A percentile compares a stretch with the other conserved stretches of the same genome.
Evolutionary conservation across 2,113 vertebrate species (phyloP).

Genomic region (Melospiza melodia): DNA sequence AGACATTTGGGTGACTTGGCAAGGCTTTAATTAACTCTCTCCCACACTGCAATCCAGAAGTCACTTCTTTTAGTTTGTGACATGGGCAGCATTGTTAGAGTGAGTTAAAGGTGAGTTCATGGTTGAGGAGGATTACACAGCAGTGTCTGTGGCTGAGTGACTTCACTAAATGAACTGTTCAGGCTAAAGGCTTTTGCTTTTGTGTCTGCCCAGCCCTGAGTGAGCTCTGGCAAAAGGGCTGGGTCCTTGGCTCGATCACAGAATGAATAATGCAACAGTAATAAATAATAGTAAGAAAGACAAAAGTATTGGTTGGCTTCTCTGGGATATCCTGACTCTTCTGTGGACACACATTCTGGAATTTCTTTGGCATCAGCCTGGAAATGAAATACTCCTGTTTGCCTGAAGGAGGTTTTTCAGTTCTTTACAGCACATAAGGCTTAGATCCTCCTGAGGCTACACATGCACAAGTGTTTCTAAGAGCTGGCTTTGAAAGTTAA

Average conservation of each 20-base stretch:
- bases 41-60: not conserved
- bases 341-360: not conserved
- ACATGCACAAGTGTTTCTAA: not conserved
- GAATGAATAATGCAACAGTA: not conserved
- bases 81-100: not conserved
- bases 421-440: not conserved
- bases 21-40: not conserved
- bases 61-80: not conserved
- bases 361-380: constrained; percentile 2
- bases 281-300: not conserved
- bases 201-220: not conserved
- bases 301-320: not conserved
- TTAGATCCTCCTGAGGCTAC: not conserved
- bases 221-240: not conserved
- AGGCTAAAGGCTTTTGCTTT: not conserved
- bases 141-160: not conserved
- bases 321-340: not conserved
- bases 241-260: not conserved
- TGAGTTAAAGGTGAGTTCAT: not conserved
- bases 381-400: constrained; percentile 1
- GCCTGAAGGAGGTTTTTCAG: constrained; percentile 20
- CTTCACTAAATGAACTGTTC: not conserved
- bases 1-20: not conserved
- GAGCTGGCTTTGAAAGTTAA: not conserved
- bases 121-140: not conserved